Conservation (phyloP, 2,797 vertebrate genomes). For the Sitta carolinensis region DNA sequence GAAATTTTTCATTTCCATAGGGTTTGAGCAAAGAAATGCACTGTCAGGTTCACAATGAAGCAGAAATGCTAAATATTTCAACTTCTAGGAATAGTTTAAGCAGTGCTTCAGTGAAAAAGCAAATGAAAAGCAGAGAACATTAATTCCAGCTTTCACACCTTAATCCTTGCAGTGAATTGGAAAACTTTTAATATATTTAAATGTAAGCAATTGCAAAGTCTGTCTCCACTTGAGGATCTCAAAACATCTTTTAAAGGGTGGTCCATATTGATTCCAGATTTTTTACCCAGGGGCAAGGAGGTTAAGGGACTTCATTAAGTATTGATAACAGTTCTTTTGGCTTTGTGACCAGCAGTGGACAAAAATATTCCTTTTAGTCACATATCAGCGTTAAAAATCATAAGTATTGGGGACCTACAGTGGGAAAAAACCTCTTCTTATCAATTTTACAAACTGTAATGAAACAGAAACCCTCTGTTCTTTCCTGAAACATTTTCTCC, state of each 20-base stretch:
- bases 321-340: background rate
- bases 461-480: background rate
- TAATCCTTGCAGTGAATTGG: background rate
- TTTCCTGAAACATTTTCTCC: background rate
- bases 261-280: background rate
- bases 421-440: background rate
- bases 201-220: background rate
- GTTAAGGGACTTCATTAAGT: background rate
- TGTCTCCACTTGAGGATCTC: background rate
- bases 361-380: background rate
- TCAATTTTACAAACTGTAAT: background rate
- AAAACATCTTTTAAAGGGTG: background rate
- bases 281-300: background rate
- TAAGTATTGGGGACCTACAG: background rate
- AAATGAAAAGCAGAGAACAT: slow-evolving; percentile 8
- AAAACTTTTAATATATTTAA: background rate
- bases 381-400: background rate
- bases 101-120: background rate
- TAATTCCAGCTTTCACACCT: slow-evolving; percentile 10
- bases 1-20: background rate
- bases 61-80: slow-evolving; percentile 39
- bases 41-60: background rate
- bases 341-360: background rate
- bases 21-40: slow-evolving; percentile 23
- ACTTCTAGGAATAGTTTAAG: background rate